Conservation (phyloP, 1,140 invertebrate species). For the Anoplolepis gracilipes region DNA sequence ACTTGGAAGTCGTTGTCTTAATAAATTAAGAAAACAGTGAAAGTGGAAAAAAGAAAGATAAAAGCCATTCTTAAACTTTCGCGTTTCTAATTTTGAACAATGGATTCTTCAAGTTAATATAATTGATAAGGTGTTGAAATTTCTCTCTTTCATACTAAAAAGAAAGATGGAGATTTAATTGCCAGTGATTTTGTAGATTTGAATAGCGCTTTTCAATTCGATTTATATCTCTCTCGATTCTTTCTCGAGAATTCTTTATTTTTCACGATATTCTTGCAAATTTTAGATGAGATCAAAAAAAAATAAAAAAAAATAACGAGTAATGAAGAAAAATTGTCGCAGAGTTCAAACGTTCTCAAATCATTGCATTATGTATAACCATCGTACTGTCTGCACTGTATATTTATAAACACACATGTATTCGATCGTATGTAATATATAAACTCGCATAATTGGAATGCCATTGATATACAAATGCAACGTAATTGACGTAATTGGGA, state of each 20-base stretch:
- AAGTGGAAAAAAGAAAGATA: no score
- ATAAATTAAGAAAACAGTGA: no score
- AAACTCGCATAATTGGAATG: neutral
- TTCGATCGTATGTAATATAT: neutral
- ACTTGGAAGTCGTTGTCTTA: no score
- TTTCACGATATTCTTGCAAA: neutral
- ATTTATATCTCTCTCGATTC: no score
- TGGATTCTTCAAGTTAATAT: no score
- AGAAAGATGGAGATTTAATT: no score
- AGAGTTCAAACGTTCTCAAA: neutral
- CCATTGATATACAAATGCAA: neutral
- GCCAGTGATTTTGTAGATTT: no score
- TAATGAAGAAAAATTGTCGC: neutral
- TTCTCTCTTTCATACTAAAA: no score
- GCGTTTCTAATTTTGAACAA: no score
- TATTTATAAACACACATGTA: neutral
- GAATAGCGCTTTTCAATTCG: no score
- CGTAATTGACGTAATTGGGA: constrained; percentile 5
- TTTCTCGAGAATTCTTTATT: neutral
- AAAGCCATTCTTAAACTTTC: no score
- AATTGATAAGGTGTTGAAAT: no score
- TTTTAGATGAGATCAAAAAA: neutral
- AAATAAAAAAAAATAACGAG: neutral
- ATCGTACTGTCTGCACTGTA: neutral
- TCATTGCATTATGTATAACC: neutral